A percentile compares a stretch with the other conserved stretches of the same genome.
Conservation (phyloP, 2,888 invertebrate genomes). For the Himalopsyche japonica region DNA sequence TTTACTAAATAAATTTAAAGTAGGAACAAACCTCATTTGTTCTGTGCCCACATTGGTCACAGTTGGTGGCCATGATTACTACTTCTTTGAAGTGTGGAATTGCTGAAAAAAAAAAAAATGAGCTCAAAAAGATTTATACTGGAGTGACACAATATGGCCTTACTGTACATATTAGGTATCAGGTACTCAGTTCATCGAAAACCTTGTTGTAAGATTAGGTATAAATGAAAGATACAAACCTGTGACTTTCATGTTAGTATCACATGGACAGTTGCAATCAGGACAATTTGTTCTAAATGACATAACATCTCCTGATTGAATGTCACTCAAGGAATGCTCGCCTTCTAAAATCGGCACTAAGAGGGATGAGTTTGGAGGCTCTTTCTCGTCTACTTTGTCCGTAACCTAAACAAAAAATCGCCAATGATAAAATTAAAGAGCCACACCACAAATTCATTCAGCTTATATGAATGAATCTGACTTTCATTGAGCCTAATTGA, state of each 20-base stretch:
- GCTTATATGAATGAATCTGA: too few relatives aligned
- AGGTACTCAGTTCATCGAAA: not conserved
- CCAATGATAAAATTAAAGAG: too few relatives aligned
- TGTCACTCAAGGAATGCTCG: slow-evolving; percentile 65
- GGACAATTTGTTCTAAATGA: slow-evolving; percentile 87
- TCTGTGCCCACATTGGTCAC: slow-evolving; percentile 86
- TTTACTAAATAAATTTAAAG: not conserved
- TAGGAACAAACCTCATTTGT: slow-evolving; percentile 76
- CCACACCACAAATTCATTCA: too few relatives aligned
- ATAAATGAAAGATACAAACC: slow-evolving; percentile 54
- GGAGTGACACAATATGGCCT: not conserved
- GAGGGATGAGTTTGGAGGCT: slow-evolving; percentile 43
- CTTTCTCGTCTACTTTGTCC: not conserved
- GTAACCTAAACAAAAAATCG: not conserved
- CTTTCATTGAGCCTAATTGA: too few relatives aligned
- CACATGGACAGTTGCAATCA: slow-evolving; percentile 78
- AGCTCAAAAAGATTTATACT: not conserved
- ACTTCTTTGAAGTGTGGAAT: slow-evolving; percentile 98
- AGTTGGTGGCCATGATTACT: slow-evolving; percentile 94
- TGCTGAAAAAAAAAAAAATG: slow-evolving; percentile 50
- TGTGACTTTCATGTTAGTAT: slow-evolving; percentile 93
- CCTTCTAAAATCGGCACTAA: slow-evolving; percentile 64
- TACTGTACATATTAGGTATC: not conserved
- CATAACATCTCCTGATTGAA: slow-evolving; percentile 75
- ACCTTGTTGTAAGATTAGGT: not conserved